Evolutionary conservation across 2,888 invertebrate genomes (phyloP), one percentile per base, ranked within the genome.

Genomic region (Ceratothoa steindachneri): DNA sequence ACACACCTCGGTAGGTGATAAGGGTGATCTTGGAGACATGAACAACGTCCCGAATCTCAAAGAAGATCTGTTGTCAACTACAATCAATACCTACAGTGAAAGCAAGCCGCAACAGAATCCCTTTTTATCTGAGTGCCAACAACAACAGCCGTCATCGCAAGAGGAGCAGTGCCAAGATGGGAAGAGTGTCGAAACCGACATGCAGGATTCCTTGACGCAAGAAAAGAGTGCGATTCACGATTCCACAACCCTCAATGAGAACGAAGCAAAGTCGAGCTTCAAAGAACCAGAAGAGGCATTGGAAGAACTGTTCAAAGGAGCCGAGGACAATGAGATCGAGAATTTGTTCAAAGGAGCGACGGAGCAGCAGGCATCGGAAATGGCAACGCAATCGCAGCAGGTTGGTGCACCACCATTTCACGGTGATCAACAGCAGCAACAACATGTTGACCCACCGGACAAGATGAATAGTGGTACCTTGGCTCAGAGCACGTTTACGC

Each of bases 1-100:
- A 55, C 73, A 75, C 67, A 72, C 73, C 60, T 60, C 60, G 60
- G 60, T n/a, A 22, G 60, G 27, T 60, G 60, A 60, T 22, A 60
- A 60, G 60, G 60, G 60, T 60, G 9, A 12, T 24, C 22, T 60
- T 60, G 60, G 60, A 24, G 60, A 60, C 22, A 24, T 60, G 22
- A 60, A n/a, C 24, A 24, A 24, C 27, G 60, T 60, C 60, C 27
- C 60, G 22, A 60, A 60, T 24, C n/a, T 60, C 12, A 60, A 60
- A 12, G 27, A 60, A 60, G 60, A 60, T n/a, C 22, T 24, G 19
- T 24, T 60, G 60, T 24, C 27, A 15, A 24, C 60, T 1, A n/a
- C 52, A 51, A 60, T 60, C 24, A 60, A 60, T 60, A 60, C 60
- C 27, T 60, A 24, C 24, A 60, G 24, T 60, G 60, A 60, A 24